Conservation (phyloP, 1,140 invertebrate species). For the Monochamus saltuarius region DNA sequence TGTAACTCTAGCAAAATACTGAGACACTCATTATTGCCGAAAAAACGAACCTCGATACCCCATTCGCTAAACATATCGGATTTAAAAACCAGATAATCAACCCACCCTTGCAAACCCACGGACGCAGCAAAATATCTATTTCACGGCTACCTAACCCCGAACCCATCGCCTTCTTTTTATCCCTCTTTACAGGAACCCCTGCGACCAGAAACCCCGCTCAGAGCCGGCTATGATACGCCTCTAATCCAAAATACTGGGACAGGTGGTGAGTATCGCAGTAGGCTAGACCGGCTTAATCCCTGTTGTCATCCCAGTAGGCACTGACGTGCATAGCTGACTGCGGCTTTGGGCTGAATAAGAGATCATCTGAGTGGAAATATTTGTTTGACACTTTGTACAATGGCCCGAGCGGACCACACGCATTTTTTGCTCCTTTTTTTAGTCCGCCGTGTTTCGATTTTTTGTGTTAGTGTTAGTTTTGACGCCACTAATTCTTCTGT, state of each 20-base stretch:
- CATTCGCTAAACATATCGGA: too few species aligned
- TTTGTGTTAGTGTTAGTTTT: too few species aligned
- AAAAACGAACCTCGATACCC: too few species aligned
- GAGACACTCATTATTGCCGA: too few species aligned
- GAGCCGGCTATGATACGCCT: slow-evolving; percentile 23
- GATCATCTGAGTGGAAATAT: slow-evolving; percentile 19
- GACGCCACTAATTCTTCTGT: too few species aligned
- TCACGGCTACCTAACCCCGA: slow-evolving; percentile 16
- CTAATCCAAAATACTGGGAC: slow-evolving; percentile 27
- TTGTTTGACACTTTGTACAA: slow-evolving; percentile 22
- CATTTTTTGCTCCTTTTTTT: slow-evolving; percentile 8
- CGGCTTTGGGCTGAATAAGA: slow-evolving; percentile 14
- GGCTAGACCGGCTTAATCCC: slow-evolving; percentile 18
- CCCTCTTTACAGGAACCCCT: slow-evolving; percentile 3
- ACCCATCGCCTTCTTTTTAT: slow-evolving; percentile 9
- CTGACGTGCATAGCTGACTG: slow-evolving; percentile 18
- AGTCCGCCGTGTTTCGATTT: background rate
- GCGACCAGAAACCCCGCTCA: slow-evolving; percentile 5
- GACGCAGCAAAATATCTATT: slow-evolving; percentile 13
- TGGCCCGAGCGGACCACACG: slow-evolving; percentile 19
- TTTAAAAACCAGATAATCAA: too few species aligned
- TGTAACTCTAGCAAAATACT: too few species aligned
- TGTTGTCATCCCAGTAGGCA: slow-evolving; percentile 25
- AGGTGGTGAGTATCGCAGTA: slow-evolving; percentile 26
- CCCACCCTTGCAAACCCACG: slow-evolving; percentile 6